Evolutionary conservation across 92 coral and sea anemone genomes (phyloP).

Genomic region (Muricea muricata): DNA sequence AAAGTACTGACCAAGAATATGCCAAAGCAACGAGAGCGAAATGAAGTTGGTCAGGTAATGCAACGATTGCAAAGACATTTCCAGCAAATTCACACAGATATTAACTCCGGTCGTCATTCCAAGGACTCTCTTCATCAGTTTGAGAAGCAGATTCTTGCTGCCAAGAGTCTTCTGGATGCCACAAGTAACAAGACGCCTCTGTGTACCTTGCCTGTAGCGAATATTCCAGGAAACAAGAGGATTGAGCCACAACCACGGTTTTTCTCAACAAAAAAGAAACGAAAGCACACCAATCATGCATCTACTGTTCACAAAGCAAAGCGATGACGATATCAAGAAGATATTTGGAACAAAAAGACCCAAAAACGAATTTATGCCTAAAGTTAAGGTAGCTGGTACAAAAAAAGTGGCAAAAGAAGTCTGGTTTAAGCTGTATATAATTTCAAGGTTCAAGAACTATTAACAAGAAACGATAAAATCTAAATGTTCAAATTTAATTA

Average conservation of each 20-base stretch:
- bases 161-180: constrained; percentile 42
- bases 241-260: constrained; percentile 35
- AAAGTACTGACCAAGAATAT: constrained; percentile 25
- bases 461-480: neutral
- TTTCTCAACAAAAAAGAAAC: constrained; percentile 31
- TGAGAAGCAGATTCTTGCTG: constrained; percentile 30
- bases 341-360: constrained; percentile 5
- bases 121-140: constrained; percentile 25
- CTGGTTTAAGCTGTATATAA: neutral
- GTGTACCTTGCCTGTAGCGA: constrained; percentile 7
- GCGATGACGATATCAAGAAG: constrained; percentile 30
- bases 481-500: no score
- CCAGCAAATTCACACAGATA: constrained; percentile 14
- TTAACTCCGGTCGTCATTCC: constrained; percentile 8
- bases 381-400: neutral
- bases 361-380: neutral
- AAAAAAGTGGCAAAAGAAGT: neutral
- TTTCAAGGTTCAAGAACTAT: neutral
- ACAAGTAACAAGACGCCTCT: constrained; percentile 14
- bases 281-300: constrained; percentile 15
- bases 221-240: constrained; percentile 42
- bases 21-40: constrained; percentile 23
- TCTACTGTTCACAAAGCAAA: constrained; percentile 31
- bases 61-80: constrained; percentile 26
- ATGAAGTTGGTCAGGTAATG: constrained; percentile 16